Base-by-base conservation (phyloP, 1,140 invertebrate genomes). In the Prorops nasuta region DNA sequence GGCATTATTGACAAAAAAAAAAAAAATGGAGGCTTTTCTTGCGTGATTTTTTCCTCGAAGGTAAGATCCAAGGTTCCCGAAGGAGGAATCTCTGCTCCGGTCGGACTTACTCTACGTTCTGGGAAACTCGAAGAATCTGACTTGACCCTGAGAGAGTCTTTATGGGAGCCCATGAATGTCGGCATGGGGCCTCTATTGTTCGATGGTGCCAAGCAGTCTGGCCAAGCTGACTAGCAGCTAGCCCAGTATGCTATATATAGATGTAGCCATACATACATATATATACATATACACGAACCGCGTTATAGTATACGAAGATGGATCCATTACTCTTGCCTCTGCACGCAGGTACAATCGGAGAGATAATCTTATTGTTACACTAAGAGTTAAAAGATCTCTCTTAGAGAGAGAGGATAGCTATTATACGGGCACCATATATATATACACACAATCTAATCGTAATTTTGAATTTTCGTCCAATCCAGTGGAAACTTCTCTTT, bases 161-260 rank as follows among this genome's bases (percentile, higher is more conserved):
- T 56, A 64, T 60, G 55, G 58, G 52, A 54, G 49, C 58, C 37
- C 44, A 47, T 43, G 51, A 49, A 40, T 46, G 48, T 54, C 22
- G 54, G 51, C 48, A 37, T 47, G 54, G 42, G 58, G 47, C 36
- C 58, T 24, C 14, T 16, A 61, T 62, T 66, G 64, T 69, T 56
- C 51, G 55, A 45, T 51, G 66, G 66, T 67, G 60, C 63, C 66
- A 66, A 66, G 63, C 67, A 67, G 64, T 70, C 63, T 68, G 63
- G 60, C 20, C 44, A 7, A 12, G 17, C 24, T 19, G 28, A 39
- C 38, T 51, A 6, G n/a, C n/a, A n/a, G n/a, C n/a, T n/a, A n/a
- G 37, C 37, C 34, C 34, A 40, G 28, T 15, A 16, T 41, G 20
- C 8, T 36, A 35, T 28, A 21, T 37, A 48, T 12, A 21, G 19